Conservation (phyloP, 1,140 invertebrate genomes). For the Leucophenga varia region DNA sequence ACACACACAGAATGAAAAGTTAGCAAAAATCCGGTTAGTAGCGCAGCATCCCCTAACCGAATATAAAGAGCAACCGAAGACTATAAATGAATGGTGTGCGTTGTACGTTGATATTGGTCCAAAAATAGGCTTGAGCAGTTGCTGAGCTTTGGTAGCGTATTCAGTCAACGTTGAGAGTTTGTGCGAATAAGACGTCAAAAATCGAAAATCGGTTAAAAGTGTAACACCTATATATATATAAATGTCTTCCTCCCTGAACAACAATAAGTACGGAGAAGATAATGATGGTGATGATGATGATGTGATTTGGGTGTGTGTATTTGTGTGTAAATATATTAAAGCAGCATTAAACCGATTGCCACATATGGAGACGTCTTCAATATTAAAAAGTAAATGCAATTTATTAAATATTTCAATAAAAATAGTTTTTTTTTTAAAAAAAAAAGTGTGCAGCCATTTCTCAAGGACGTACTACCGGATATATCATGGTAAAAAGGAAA, state of each 20-base stretch:
- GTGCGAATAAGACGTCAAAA: slow-evolving; percentile 32
- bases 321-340: slow-evolving; percentile 17
- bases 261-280: no score
- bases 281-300: no score
- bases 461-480: slow-evolving; percentile 28
- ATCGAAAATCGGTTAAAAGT: no score
- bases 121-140: neutral
- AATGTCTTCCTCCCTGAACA: no score
- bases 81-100: no score
- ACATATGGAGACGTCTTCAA: slow-evolving; percentile 36
- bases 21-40: slow-evolving; percentile 19
- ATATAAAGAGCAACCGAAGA: no score
- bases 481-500: slow-evolving; percentile 29
- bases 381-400: slow-evolving; percentile 35
- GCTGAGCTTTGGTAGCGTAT: slow-evolving; percentile 19
- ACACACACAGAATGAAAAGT: slow-evolving; percentile 14
- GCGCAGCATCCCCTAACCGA: slow-evolving; percentile 40
- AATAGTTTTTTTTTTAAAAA: no score
- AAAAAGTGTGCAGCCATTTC: neutral
- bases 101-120: no score
- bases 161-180: slow-evolving; percentile 41
- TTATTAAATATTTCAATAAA: slow-evolving; percentile 7
- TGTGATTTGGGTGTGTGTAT: neutral
- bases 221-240: no score
- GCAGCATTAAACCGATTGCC: slow-evolving; percentile 15